Percentiles rank a stretch among this genome's conserved stretches.
Conservation (phyloP, 1,140 invertebrate species). For the Procambarus virginalis region DNA sequence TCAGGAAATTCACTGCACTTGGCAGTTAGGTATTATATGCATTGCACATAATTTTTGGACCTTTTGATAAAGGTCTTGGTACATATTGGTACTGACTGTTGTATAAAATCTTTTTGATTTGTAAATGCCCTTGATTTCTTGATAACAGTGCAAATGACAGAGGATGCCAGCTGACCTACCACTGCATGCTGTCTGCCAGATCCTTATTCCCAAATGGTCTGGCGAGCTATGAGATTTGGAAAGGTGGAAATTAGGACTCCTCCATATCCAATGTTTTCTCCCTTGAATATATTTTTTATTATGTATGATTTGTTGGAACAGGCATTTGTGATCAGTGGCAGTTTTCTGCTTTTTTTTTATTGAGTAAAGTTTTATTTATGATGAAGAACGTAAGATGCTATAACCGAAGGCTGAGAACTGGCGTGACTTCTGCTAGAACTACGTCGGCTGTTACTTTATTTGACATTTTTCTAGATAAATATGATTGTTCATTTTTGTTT, state of each 20-base stretch:
- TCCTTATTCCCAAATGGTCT: slow-evolving; percentile 9
- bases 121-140: not conserved
- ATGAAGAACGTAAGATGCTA: not conserved
- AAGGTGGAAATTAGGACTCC: not conserved
- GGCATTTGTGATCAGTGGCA: slow-evolving; percentile 26
- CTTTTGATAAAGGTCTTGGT: too few relatives aligned
- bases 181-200: slow-evolving; percentile 19
- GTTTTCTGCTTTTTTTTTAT: not conserved
- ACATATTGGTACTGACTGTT: not conserved
- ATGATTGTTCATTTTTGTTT: slow-evolving; percentile 43
- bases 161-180: slow-evolving; percentile 30
- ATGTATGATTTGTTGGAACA: slow-evolving; percentile 26
- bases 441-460: slow-evolving; percentile 41
- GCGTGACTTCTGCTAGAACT: slow-evolving; percentile 32
- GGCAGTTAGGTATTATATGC: not conserved
- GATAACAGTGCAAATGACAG: slow-evolving; percentile 7
- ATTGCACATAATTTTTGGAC: not conserved
- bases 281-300: not conserved
- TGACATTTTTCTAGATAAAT: slow-evolving; percentile 21
- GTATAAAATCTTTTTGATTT: not conserved
- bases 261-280: not conserved
- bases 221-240: not conserved
- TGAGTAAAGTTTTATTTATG: slow-evolving; percentile 30
- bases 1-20: not conserved
- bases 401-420: slow-evolving; percentile 17